Conservation (phyloP, 1,140 invertebrate genomes). For the Chrysomallon squamiferum region DNA sequence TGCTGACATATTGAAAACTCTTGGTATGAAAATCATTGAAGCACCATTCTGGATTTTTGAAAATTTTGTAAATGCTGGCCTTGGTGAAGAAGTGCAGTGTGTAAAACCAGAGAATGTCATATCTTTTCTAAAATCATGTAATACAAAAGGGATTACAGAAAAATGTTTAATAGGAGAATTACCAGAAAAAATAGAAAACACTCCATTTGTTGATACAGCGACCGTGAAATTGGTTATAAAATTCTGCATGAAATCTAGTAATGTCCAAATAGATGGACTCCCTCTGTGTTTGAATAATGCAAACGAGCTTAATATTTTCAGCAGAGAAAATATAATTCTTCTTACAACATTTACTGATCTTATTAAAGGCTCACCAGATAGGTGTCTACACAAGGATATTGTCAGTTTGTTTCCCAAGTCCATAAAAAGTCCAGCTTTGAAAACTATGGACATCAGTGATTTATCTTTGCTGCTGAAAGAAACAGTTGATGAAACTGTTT, state of each 20-base stretch:
- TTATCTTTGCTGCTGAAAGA: neutral
- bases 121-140: neutral
- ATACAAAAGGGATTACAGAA: neutral
- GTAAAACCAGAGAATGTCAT: conserved; percentile 3
- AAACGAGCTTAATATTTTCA: neutral
- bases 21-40: neutral
- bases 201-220: neutral
- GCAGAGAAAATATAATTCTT: neutral
- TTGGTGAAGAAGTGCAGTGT: neutral
- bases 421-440: neutral
- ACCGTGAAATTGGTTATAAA: neutral
- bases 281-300: neutral
- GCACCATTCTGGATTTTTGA: conserved; percentile 1
- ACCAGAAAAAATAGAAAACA: neutral
- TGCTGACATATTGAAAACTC: neutral
- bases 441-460: neutral
- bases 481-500: neutral
- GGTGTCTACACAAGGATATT: neutral
- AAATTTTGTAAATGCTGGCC: neutral
- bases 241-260: neutral
- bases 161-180: neutral
- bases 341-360: neutral
- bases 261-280: neutral
- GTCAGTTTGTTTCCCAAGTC: neutral
- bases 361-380: neutral